phyloP scores from a whole-genome alignment of 2,888 invertebrate species.

The Stenoptilia bipunctidactyla region DNA sequence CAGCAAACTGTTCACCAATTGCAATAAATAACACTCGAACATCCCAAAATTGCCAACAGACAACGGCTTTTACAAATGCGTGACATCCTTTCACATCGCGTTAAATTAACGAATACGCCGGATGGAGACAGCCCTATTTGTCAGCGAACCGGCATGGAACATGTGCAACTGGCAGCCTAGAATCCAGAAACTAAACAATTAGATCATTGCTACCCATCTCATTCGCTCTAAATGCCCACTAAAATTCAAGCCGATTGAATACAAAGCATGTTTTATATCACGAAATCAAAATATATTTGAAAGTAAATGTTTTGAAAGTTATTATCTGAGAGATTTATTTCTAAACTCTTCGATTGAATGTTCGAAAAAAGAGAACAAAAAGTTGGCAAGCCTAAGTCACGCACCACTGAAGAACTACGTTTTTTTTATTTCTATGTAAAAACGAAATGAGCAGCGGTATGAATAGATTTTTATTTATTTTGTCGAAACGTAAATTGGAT shows the following conservation, averaged over 20 bases:
- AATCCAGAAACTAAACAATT: conserved; percentile 42
- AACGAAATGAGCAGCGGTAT: background rate
- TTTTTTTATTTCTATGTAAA: background rate
- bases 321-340: no score
- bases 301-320: no score
- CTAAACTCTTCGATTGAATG: no score
- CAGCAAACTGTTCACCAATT: background rate
- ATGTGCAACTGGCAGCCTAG: conserved; percentile 27
- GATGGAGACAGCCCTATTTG: conserved; percentile 38
- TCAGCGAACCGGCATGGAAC: conserved; percentile 23
- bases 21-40: background rate
- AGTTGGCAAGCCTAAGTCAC: background rate
- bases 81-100: conserved; percentile 26
- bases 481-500: background rate
- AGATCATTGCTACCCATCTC: conserved; percentile 28
- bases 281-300: no score
- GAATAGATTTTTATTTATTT: background rate
- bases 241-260: no score
- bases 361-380: background rate
- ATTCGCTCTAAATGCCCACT: no score
- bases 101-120: conserved; percentile 27
- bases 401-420: background rate
- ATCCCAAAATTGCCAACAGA: conserved; percentile 1
- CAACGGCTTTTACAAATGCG: conserved; percentile 21
- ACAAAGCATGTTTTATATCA: no score